Percentiles rank a stretch among this genome's conserved stretches.
Conservation (phyloP, 2,113 vertebrate genomes). For the Hippocampus zosterae region DNA sequence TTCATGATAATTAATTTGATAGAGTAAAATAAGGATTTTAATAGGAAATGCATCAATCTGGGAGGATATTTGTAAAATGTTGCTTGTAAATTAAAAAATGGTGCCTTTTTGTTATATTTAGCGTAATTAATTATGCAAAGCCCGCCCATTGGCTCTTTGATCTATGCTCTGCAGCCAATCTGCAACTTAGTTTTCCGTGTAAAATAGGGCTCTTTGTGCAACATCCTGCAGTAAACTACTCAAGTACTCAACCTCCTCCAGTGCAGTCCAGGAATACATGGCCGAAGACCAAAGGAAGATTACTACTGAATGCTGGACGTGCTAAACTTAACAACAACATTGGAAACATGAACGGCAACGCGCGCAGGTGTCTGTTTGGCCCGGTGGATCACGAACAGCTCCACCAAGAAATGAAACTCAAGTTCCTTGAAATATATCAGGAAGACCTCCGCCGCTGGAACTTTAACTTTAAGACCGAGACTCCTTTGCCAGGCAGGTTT, state of each 20-base stretch:
- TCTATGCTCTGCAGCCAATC: background rate
- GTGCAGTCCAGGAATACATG: too few relatives aligned
- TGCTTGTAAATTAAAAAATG: too few relatives aligned
- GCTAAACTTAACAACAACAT: background rate
- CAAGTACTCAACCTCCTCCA: too few relatives aligned
- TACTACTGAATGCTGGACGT: background rate
- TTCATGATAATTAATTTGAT: too few relatives aligned
- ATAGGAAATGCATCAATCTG: too few relatives aligned
- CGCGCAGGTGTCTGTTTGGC: conserved; percentile 81
- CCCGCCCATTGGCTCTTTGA: background rate
- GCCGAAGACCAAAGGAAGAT: too few relatives aligned
- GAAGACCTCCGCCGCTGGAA: conserved; percentile 84
- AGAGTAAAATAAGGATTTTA: too few relatives aligned
- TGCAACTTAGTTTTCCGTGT: background rate
- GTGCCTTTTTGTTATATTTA: background rate
- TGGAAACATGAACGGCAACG: conserved; percentile 41
- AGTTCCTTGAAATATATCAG: conserved; percentile 74
- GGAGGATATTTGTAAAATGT: too few relatives aligned
- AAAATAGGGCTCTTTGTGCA: too few relatives aligned
- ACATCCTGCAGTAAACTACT: too few relatives aligned
- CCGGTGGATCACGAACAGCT: conserved; percentile 83
- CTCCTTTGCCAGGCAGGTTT: conserved; percentile 76
- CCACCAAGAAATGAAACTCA: conserved; percentile 72
- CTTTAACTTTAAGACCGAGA: conserved; percentile 81
- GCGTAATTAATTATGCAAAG: background rate